Evolutionary conservation across 1,140 invertebrate species (phyloP).

Genomic region (Ditylenchus dipsaci): DNA sequence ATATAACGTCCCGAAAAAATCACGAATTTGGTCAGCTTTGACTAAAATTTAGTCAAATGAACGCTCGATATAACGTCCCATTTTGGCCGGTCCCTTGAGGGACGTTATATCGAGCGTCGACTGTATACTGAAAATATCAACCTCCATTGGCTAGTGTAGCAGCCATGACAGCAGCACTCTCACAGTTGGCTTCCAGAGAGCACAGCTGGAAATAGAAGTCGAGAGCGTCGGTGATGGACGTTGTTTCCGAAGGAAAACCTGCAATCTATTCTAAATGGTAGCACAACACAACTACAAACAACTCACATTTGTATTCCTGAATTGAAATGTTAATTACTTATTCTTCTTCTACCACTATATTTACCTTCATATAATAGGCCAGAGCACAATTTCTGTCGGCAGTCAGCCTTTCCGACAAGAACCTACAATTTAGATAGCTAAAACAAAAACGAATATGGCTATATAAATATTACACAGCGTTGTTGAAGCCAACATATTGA

Average conservation of each 20-base stretch:
- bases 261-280: too few relatives aligned
- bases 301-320: not conserved
- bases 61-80: too few relatives aligned
- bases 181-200: constrained; percentile 86
- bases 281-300: too few relatives aligned
- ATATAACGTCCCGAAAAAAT: too few relatives aligned
- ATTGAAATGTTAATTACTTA: not conserved
- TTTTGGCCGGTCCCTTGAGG: too few relatives aligned
- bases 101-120: too few relatives aligned
- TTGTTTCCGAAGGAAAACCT: constrained; percentile 45
- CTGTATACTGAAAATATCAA: too few relatives aligned
- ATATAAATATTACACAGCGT: constrained; percentile 66
- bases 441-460: not conserved
- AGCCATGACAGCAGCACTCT: constrained; percentile 83
- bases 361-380: constrained; percentile 60
- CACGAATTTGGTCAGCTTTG: too few relatives aligned
- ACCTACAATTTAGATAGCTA: constrained; percentile 20
- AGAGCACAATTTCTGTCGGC: constrained; percentile 62
- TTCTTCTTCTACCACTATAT: not conserved
- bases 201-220: constrained; percentile 89
- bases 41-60: too few relatives aligned
- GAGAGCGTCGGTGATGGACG: constrained; percentile 78
- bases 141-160: constrained; percentile 93
- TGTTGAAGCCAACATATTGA: constrained; percentile 89
- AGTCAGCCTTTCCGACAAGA: constrained; percentile 60